Evolutionary conservation across 2,797 vertebrate genomes (phyloP).

Genomic region (Falco peregrinus): DNA sequence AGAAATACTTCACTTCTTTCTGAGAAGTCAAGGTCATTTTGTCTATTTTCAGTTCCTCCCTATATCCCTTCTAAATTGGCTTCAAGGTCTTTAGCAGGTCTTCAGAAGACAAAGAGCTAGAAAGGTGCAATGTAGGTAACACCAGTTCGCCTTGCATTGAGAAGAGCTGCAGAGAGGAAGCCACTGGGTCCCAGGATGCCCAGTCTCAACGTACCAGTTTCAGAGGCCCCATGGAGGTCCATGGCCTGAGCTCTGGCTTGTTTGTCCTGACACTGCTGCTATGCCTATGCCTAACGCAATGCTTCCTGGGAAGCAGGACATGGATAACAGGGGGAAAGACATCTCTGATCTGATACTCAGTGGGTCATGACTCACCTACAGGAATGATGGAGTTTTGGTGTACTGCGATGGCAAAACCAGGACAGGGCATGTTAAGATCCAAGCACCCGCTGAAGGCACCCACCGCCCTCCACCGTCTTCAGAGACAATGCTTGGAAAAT

Average conservation of each 20-base stretch:
- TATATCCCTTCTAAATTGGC: conserved; percentile 1
- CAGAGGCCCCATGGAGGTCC: background rate
- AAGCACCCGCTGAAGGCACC: background rate
- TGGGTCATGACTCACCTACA: background rate
- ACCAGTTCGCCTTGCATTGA: background rate
- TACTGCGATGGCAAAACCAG: background rate
- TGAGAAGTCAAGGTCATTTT: conserved; percentile 30
- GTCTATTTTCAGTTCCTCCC: conserved; percentile 5
- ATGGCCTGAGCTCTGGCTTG: background rate
- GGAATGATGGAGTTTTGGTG: background rate
- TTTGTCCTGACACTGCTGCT: too few relatives aligned
- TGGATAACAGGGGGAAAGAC: background rate
- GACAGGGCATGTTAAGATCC: background rate
- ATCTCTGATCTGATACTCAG: background rate
- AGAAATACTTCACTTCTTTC: conserved; percentile 23
- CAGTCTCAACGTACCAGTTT: background rate
- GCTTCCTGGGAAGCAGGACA: background rate
- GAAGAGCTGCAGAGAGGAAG: background rate
- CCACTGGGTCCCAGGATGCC: background rate
- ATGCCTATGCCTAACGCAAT: too few relatives aligned
- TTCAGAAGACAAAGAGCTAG: background rate
- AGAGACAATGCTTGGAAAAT: background rate
- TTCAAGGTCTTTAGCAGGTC: conserved; percentile 23
- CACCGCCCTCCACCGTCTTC: background rate
- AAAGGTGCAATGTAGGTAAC: background rate